A percentile compares a stretch with the other conserved stretches of the same genome.
Conservation (phyloP, 1,140 invertebrate species). For the Drosophila prosaltans region DNA sequence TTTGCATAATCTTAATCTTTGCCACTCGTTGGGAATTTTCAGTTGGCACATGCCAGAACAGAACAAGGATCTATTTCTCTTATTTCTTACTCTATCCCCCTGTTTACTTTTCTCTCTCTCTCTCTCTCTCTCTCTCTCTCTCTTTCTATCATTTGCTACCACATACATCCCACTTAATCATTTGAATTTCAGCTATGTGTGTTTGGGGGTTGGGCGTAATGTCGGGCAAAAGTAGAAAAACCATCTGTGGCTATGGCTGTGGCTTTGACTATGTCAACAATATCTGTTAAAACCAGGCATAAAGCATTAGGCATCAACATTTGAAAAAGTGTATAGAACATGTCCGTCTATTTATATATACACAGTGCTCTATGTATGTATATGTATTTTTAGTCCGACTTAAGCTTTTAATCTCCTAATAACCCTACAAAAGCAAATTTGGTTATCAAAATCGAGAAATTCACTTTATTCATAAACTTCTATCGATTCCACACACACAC, state of each 20-base stretch:
- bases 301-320: neutral
- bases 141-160: neutral
- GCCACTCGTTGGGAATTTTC: constrained; percentile 64
- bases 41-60: constrained; percentile 9
- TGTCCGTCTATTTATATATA: neutral
- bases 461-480: too few species aligned
- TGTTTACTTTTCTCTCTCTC: neutral
- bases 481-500: too few species aligned
- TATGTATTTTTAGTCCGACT: too few species aligned
- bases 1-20: constrained; percentile 76
- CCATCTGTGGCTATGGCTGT: constrained; percentile 6
- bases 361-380: too few species aligned
- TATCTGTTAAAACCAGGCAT: neutral
- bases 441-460: too few species aligned
- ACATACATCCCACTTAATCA: too few species aligned
- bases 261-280: constrained; percentile 11
- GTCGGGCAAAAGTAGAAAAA: neutral
- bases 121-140: neutral
- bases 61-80: constrained; percentile 4
- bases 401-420: too few species aligned
- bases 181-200: too few species aligned
- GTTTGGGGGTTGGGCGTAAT: too few species aligned
- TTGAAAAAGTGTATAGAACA: neutral
- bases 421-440: too few species aligned
- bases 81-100: neutral